Base-by-base conservation (phyloP, 2,797 vertebrate species). In the Smutsia gigantea region DNA sequence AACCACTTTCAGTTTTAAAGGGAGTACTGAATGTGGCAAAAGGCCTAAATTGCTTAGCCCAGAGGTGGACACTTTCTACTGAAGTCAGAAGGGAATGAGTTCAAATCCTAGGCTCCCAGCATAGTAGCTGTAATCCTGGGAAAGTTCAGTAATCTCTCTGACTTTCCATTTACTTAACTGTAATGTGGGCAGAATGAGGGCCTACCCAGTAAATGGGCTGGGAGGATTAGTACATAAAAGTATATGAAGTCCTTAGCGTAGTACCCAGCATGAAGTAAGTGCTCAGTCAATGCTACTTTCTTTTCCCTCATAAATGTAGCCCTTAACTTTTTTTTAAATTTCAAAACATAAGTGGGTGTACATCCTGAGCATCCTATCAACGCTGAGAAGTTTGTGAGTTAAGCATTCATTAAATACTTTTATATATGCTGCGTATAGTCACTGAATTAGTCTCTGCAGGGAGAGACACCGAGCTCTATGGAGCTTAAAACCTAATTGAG, bases 401-500 rank as follows among this genome's bases (percentile, higher is more conserved):
- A 93, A 95, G 19, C 57, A 34, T 88, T 83, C 57, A n/a, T 85
- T 53, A 83, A 93, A 64, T 91, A 75, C 15, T 87, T 93, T 90
- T 61, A 39, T 92, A 85, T 49, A 64, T 91, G 86, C 13, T 0
- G 9, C 81, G 37, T 51, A 6, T 78, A n/a, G 68, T 63, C 46
- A 46, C 46, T 46, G 46, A 46, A 46, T 46, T 46, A 46, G 10
- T 46, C 11, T 90, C 64, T 91, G 55, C 42, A 82, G 64, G 64
- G 94, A 94, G 78, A 92, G 74, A 90, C 17, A 69, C 10, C 46
- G 57, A 94, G 71, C 29, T 51, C 29, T 63, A 15, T 49, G 51
- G 57, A 69, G 69, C 39, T 93, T 53, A 95, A 94, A 95, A 93
- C 29, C 39, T 64, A 77, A 79, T 9, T 88, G 42, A 17, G 37